Conservation (phyloP, 2,113 vertebrate genomes). For the Paraplagusia blochii region DNA sequence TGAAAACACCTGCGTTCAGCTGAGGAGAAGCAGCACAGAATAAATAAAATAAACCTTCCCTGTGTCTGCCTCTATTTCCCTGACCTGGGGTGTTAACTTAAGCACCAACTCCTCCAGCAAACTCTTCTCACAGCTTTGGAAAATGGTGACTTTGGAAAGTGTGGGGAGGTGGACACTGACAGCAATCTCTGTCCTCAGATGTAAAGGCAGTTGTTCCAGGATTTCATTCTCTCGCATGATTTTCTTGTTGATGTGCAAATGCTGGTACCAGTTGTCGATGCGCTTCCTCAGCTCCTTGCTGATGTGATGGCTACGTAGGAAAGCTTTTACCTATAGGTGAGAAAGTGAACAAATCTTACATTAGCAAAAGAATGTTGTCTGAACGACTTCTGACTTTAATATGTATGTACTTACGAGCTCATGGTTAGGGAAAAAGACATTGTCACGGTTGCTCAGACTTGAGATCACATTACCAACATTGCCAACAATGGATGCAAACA, state of each 20-base stretch:
- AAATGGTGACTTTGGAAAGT: slow-evolving; percentile 88
- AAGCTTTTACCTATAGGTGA: slow-evolving; percentile 69
- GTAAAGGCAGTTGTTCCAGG: slow-evolving; percentile 78
- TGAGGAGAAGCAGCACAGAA: background rate
- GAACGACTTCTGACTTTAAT: no score
- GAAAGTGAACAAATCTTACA: no score
- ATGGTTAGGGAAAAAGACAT: slow-evolving; percentile 82
- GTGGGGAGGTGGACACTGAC: slow-evolving; percentile 85
- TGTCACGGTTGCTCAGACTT: slow-evolving; percentile 76
- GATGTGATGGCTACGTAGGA: slow-evolving; percentile 74
- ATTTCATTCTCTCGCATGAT: slow-evolving; percentile 82
- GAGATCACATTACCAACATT: slow-evolving; percentile 83
- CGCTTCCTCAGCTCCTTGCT: slow-evolving; percentile 70
- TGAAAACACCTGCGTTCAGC: background rate
- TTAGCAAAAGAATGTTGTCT: no score
- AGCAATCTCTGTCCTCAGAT: slow-evolving; percentile 83
- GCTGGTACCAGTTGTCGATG: slow-evolving; percentile 86
- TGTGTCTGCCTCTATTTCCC: slow-evolving; percentile 5
- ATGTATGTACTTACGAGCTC: slow-evolving; percentile 70
- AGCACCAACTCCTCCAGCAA: slow-evolving; percentile 89
- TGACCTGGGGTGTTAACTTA: slow-evolving; percentile 83
- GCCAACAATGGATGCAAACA: slow-evolving; percentile 88
- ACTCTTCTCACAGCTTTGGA: slow-evolving; percentile 85
- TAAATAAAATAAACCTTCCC: background rate
- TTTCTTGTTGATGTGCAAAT: slow-evolving; percentile 87